These are phyloP conservation scores for Urosaurus nigricauda DNA, from an alignment of 2,797 vertebrate species.

Conservation along the genomic window DNA sequence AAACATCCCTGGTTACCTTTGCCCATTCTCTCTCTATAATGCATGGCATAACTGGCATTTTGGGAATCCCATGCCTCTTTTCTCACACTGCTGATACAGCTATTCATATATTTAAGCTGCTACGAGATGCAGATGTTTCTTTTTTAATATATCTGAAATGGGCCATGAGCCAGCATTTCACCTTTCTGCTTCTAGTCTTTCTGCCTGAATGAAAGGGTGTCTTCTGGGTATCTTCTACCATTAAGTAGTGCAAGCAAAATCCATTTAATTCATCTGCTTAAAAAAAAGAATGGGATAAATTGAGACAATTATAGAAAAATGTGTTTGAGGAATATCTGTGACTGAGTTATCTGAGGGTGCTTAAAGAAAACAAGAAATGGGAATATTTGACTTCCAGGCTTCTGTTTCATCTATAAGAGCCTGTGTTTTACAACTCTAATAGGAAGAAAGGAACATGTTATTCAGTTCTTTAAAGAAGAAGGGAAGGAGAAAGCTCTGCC, in stretches of 20 bases:
- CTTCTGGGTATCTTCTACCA: slow-evolving; percentile 50
- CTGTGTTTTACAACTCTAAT: not conserved
- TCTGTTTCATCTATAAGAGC: not conserved
- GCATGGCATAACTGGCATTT: not conserved
- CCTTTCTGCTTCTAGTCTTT: slow-evolving; percentile 54
- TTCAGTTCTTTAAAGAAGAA: slow-evolving; percentile 34
- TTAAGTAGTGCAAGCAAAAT: slow-evolving; percentile 2
- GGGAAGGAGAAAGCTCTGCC: not conserved
- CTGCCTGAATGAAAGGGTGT: slow-evolving; percentile 56
- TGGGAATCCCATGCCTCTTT: not conserved
- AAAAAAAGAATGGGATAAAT: slow-evolving; percentile 53
- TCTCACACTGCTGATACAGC: slow-evolving; percentile 17
- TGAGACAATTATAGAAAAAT: slow-evolving; percentile 61
- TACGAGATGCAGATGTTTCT: slow-evolving; percentile 27
- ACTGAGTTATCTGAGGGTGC: slow-evolving; percentile 60
- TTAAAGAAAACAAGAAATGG: slow-evolving; percentile 47
- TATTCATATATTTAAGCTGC: slow-evolving; percentile 1
- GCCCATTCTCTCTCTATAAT: not conserved
- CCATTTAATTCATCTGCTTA: not conserved
- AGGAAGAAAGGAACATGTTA: slow-evolving; percentile 11
- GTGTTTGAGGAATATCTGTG: slow-evolving; percentile 70
- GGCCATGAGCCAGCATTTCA: slow-evolving; percentile 58
- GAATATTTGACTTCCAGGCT: slow-evolving; percentile 31
- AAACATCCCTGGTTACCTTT: not conserved
- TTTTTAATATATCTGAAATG: slow-evolving; percentile 41